A percentile compares a stretch with the other conserved stretches of the same genome.
Evolutionary conservation across 1,140 invertebrate species (phyloP).

Genomic region (Bombus superbus): DNA sequence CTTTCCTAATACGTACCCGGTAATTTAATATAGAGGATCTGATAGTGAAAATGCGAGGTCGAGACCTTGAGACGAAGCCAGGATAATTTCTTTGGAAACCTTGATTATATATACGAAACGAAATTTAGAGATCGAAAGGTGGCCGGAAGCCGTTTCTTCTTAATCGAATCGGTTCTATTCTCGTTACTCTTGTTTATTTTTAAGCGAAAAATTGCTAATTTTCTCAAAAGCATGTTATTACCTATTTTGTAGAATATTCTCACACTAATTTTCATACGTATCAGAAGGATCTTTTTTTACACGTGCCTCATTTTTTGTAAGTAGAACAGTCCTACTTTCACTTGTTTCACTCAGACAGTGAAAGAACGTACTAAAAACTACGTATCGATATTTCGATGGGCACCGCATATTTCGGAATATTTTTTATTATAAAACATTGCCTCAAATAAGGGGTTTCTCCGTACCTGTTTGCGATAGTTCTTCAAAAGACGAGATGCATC

Average conservation of each 20-base stretch:
- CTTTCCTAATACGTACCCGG: neutral
- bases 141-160: too few relatives aligned
- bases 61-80: neutral
- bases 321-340: too few relatives aligned
- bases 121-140: neutral
- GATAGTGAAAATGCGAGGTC: neutral
- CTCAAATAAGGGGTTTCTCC: conserved; percentile 39
- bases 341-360: neutral
- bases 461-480: neutral
- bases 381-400: too few relatives aligned
- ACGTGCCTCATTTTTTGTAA: too few relatives aligned
- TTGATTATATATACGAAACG: neutral
- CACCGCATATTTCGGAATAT: too few relatives aligned
- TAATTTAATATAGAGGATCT: neutral
- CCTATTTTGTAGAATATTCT: neutral
- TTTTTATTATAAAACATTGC: conserved; percentile 25
- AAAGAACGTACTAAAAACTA: too few relatives aligned
- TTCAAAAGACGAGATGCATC: neutral
- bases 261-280: neutral
- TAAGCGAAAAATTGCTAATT: neutral
- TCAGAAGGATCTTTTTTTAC: too few relatives aligned
- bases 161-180: neutral
- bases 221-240: too few relatives aligned
- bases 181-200: neutral
- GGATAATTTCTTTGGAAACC: neutral